Base-by-base conservation (phyloP, 2,113 vertebrate genomes). In the Peucedramus taeniatus region DNA sequence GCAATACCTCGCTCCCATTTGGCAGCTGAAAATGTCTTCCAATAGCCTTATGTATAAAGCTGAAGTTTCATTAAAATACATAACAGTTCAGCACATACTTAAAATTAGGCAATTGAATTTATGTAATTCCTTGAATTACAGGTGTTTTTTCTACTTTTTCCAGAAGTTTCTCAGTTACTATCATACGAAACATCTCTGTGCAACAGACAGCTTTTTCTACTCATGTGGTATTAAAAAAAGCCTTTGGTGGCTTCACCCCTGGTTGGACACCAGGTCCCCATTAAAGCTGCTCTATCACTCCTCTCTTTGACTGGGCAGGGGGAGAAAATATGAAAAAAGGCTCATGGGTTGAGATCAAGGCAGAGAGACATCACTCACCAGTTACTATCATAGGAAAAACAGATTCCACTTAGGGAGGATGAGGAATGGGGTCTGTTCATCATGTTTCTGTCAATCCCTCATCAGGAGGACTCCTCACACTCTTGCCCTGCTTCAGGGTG, bases 351-450 rank as follows among this genome's bases (percentile, higher is more conserved):
- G 27, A 68, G 15, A 33, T 30, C 39, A 75, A 45, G 47, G 23
- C 27, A 54, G 31, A 9, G 19, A 49, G n/a, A 66, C 13, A n/a
- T 37, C 40, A 40, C 15, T 64, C 18, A 57, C 5, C 33, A 51
- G 13, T 59, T 70, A 40, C 12, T 5, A 11, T 59, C 13, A 33
- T 1, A 10, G 15, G n/a, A 5, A 47, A 59, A 77, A 40, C 18
- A 45, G 18, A 53, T 51, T 61, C 0, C 0, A 24, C 6, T 57
- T 35, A 8, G 39, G 21, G 44, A 77, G 12, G 15, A 7, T 12
- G 8, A n/a, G 35, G 35, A 26, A 61, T 26, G 13, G 9, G 19
- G 8, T 10, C 16, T 26, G 15, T 49, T 37, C 27, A 33, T 75
- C 68, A 18, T 10, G 1, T 28, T 22, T 61, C 23, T 75, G 31